A percentile compares a stretch with the other conserved stretches of the same genome.
These are phyloP conservation scores for Mongoloraphidia duomilia DNA, from an alignment of 2,888 invertebrate species.

Conservation along the genomic window DNA sequence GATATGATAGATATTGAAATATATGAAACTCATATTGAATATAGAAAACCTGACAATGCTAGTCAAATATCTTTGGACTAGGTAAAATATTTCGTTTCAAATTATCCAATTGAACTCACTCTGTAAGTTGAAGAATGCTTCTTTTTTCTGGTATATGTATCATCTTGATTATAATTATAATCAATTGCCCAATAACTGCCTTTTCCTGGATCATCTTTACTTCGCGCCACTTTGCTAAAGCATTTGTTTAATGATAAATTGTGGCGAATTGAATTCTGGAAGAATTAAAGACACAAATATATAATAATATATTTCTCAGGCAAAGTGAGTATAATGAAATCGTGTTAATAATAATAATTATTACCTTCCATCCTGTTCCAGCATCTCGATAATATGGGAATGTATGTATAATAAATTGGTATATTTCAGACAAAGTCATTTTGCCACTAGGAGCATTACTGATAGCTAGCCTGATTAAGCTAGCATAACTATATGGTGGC, in stretches of 20 bases:
- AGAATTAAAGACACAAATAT: conserved; percentile 15
- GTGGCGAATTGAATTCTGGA: conserved; percentile 58
- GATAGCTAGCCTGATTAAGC: conserved; percentile 53
- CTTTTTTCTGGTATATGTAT: conserved; percentile 36
- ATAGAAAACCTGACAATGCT: not conserved
- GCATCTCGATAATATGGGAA: conserved; percentile 58
- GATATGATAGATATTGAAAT: too few relatives aligned
- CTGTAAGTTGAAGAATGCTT: conserved; percentile 16
- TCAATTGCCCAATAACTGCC: conserved; percentile 51
- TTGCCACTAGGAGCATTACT: conserved; percentile 49
- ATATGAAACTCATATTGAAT: too few relatives aligned
- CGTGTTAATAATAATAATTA: conserved; percentile 12
- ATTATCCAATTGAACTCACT: not conserved
- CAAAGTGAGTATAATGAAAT: not conserved
- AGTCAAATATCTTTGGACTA: not conserved
- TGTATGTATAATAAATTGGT: conserved; percentile 55
- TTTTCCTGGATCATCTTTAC: conserved; percentile 59
- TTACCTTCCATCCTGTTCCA: conserved; percentile 57
- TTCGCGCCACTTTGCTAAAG: conserved; percentile 55
- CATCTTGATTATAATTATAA: conserved; percentile 38
- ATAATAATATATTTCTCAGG: not conserved
- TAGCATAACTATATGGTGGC: conserved; percentile 44
- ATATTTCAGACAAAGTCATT: conserved; percentile 61
- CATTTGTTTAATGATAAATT: conserved; percentile 58
- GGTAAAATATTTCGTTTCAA: too few relatives aligned